Base-by-base conservation (phyloP, 2,888 invertebrate species). In the Lomographa bimaculata region DNA sequence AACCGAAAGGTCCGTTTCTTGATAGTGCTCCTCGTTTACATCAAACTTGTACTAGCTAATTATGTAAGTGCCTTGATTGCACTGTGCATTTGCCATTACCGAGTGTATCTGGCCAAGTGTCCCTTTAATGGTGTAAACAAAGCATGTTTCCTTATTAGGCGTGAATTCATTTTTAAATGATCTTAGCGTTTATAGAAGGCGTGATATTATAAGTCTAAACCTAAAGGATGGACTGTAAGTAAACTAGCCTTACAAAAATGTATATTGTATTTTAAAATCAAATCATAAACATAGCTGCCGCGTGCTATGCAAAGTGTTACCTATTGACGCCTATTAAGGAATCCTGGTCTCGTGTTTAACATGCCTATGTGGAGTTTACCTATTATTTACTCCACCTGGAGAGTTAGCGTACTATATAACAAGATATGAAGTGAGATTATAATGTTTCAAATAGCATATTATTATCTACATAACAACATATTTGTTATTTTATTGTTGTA, bases 371-470 rank as follows among this genome's bases (percentile, higher is more conserved):
- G 35, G 60, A n/a, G n/a, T n/a, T n/a, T n/a, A n/a, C n/a, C n/a
- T n/a, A n/a, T n/a, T n/a, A n/a, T n/a, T n/a, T n/a, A n/a, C n/a
- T n/a, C n/a, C n/a, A 14, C 4, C 63, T 66, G 44, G 58, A 70
- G 64, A 67, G 65, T 63, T 79, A 81, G 75, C 65, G 67, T 79
- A 74, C 71, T 71, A 21, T 78, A 67, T 71, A 78, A 76, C 71
- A 68, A 78, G 71, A 77, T 75, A 78, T 73, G 75, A 84, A 86
- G 87, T 89, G 87, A 89, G 87, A 86, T 84, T 86, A 47, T 33
- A 81, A 82, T 81, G 76, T 82, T 80, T 79, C 72, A 71, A 79
- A 70, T 36, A 49, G 43, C 37, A 37, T 46, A 49, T 41, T 4
- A 14, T n/a, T 14, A 45, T 41, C 19, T 47, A 50, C 35, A 63